Evolutionary conservation across 2,888 invertebrate genomes (phyloP).

Genomic region (Cheilosia soror): DNA sequence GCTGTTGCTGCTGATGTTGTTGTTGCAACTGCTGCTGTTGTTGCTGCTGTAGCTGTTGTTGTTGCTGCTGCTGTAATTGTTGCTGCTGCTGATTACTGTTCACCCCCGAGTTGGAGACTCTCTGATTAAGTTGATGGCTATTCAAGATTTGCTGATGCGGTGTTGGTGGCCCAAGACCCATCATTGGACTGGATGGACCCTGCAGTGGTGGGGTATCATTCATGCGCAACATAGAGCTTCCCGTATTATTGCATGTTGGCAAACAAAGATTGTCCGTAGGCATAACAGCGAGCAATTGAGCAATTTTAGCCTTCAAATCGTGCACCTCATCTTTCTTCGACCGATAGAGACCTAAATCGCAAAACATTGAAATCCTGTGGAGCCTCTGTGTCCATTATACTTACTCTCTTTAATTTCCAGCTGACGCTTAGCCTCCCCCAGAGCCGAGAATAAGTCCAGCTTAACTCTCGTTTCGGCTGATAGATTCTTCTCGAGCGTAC

Average conservation of each 20-base stretch:
- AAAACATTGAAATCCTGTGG: neutral
- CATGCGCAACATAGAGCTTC: conserved; percentile 87
- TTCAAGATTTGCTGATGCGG: conserved; percentile 77
- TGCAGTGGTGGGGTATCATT: conserved; percentile 84
- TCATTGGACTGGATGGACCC: conserved; percentile 84
- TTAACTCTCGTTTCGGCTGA: conserved; percentile 99
- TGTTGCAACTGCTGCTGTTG: conserved; percentile 75
- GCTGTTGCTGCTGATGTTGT: conserved; percentile 75
- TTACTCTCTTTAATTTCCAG: conserved; percentile 94
- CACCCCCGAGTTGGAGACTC: conserved; percentile 62
- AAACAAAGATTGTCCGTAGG: conserved; percentile 86
- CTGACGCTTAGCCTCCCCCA: conserved; percentile 97
- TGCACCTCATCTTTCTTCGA: conserved; percentile 96
- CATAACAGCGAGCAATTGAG: conserved; percentile 97
- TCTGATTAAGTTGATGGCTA: conserved; percentile 78
- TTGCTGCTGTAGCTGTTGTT: conserved; percentile 65
- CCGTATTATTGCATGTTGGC: conserved; percentile 85
- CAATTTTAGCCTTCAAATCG: conserved; percentile 94
- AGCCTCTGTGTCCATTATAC: conserved; percentile 78
- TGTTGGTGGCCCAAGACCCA: conserved; percentile 78
- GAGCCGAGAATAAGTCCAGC: conserved; percentile 97
- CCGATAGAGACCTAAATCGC: conserved; percentile 88
- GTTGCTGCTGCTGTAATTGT: conserved; percentile 72
- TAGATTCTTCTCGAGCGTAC: conserved; percentile 95
- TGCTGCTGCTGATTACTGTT: conserved; percentile 67